phyloP scores from a whole-genome alignment of 2,113 vertebrate species.

The Etheostoma cragini region DNA sequence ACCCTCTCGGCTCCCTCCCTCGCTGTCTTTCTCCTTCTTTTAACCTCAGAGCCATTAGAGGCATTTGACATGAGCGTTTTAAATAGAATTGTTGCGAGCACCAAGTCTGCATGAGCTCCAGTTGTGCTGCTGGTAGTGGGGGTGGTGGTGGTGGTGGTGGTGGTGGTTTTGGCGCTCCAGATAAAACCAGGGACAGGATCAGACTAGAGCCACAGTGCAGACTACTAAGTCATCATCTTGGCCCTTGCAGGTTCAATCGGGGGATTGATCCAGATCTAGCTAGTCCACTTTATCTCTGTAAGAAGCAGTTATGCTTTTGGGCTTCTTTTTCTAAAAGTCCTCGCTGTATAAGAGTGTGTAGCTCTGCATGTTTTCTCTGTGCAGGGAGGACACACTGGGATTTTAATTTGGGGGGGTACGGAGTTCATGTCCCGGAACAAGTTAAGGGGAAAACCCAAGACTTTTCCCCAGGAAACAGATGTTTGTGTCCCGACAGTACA shows the following conservation, averaged over 20 bases:
- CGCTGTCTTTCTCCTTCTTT: slow-evolving; percentile 66
- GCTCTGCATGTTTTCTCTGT: no score
- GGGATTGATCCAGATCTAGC: slow-evolving; percentile 36
- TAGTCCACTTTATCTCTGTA: slow-evolving; percentile 47
- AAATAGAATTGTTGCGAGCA: slow-evolving; percentile 69
- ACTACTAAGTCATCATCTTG: slow-evolving; percentile 50
- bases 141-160: slow-evolving; percentile 17
- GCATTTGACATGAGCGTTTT: slow-evolving; percentile 70
- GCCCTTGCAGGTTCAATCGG: slow-evolving; percentile 26
- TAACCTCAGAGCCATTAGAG: slow-evolving; percentile 70
- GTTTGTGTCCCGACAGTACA: no score
- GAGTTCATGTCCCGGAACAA: no score
- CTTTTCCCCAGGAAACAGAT: no score
- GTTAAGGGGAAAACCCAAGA: no score
- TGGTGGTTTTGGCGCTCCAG: slow-evolving; percentile 32
- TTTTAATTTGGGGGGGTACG: no score
- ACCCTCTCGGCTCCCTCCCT: slow-evolving; percentile 49
- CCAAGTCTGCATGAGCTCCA: slow-evolving; percentile 43
- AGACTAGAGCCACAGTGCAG: neutral
- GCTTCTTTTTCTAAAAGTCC: slow-evolving; percentile 22
- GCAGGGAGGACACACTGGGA: no score
- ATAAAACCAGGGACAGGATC: slow-evolving; percentile 29
- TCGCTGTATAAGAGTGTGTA: no score
- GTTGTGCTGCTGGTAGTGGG: slow-evolving; percentile 10
- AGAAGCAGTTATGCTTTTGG: slow-evolving; percentile 42